These are phyloP conservation scores for Sogatella furcifera DNA, from an alignment of 1,140 invertebrate genomes.

Conservation along the genomic window DNA sequence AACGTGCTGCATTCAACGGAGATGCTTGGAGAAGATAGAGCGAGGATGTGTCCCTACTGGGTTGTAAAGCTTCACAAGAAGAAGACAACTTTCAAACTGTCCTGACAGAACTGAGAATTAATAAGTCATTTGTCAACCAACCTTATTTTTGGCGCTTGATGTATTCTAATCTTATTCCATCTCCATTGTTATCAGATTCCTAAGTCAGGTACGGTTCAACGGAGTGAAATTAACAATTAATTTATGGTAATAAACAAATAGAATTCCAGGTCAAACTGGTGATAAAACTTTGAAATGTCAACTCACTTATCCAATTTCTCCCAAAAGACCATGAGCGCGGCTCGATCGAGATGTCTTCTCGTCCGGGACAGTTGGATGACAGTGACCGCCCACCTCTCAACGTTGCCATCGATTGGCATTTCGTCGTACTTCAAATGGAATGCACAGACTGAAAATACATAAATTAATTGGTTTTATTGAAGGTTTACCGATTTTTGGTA, in stretches of 20 bases:
- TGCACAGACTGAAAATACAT: slow-evolving; percentile 66
- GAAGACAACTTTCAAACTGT: too few relatives aligned
- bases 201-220: neutral
- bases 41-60: too few relatives aligned
- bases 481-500: too few relatives aligned
- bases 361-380: slow-evolving; percentile 84
- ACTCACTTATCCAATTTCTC: slow-evolving; percentile 88
- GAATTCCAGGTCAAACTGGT: too few relatives aligned
- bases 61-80: too few relatives aligned
- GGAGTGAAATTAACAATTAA: neutral
- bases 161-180: too few relatives aligned
- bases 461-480: slow-evolving; percentile 7
- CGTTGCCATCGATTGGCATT: slow-evolving; percentile 86
- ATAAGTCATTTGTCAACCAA: too few relatives aligned
- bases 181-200: neutral
- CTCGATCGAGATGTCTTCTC: slow-evolving; percentile 93
- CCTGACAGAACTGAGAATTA: too few relatives aligned
- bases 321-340: slow-evolving; percentile 93
- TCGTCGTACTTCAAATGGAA: slow-evolving; percentile 98
- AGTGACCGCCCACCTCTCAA: slow-evolving; percentile 90
- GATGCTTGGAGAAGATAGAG: too few relatives aligned
- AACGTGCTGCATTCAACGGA: too few relatives aligned
- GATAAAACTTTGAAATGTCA: neutral
- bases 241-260: neutral
- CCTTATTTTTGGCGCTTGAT: too few relatives aligned